Evolutionary conservation across 2,797 vertebrate genomes (phyloP).

Genomic region (Neosilurus hyrtlii): DNA sequence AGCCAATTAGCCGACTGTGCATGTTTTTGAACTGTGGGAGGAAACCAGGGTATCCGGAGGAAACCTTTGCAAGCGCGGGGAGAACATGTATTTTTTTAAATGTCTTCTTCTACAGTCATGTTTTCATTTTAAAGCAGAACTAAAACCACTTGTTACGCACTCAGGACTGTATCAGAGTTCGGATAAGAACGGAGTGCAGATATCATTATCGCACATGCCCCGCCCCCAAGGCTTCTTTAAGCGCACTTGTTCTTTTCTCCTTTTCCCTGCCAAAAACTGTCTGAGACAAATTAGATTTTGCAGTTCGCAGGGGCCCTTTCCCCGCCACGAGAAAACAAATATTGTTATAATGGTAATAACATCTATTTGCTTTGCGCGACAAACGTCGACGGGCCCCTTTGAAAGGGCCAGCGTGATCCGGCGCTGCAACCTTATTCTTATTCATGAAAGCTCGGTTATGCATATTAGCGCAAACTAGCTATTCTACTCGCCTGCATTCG

Average conservation of each 20-base stretch:
- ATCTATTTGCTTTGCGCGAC: constrained; percentile 73
- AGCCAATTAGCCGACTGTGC: too few species aligned
- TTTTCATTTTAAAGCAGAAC: not conserved
- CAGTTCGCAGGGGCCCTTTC: constrained; percentile 63
- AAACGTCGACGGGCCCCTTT: constrained; percentile 66
- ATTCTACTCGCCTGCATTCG: constrained; percentile 73
- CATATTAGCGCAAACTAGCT: constrained; percentile 80
- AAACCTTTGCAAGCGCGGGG: too few species aligned
- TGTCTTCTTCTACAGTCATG: not conserved
- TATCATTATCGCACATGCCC: not conserved
- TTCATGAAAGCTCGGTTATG: constrained; percentile 79
- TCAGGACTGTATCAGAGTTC: too few species aligned
- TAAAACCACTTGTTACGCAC: not conserved
- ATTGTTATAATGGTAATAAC: constrained; percentile 83
- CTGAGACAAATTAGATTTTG: constrained; percentile 79
- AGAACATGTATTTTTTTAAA: not conserved
- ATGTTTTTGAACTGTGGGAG: too few species aligned
- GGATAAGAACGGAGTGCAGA: not conserved
- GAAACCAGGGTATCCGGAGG: too few species aligned
- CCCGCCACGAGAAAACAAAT: constrained; percentile 75
- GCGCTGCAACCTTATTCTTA: constrained; percentile 74
- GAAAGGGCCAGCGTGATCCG: constrained; percentile 62
- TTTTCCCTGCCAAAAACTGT: constrained; percentile 59
- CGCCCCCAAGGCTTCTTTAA: constrained; percentile 5
- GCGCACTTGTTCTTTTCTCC: constrained; percentile 12